Conservation (phyloP, 2,797 vertebrate genomes). For the Bradypodion ventrale region DNA sequence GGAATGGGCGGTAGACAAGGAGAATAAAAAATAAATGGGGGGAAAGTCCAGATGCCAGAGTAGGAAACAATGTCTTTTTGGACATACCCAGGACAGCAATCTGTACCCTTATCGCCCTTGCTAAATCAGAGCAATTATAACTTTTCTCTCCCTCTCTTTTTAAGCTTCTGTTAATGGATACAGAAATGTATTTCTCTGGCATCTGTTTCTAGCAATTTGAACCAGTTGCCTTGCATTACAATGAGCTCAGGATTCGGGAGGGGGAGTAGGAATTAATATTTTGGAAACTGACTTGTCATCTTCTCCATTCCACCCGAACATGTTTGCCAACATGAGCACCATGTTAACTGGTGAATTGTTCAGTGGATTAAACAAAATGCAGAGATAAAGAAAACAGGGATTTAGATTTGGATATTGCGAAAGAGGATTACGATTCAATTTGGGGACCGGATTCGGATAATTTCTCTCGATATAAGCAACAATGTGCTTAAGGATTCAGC, state of each 20-base stretch:
- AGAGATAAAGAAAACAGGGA: slow-evolving; percentile 68
- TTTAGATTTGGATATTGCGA: slow-evolving; percentile 69
- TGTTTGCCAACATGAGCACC: slow-evolving; percentile 32
- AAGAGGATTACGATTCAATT: slow-evolving; percentile 70
- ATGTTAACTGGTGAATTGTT: slow-evolving; percentile 54
- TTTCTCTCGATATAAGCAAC: slow-evolving; percentile 58
- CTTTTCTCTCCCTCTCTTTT: not conserved
- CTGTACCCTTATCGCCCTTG: not conserved
- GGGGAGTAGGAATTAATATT: slow-evolving; percentile 57
- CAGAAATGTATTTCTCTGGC: slow-evolving; percentile 42
- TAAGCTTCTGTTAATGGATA: not conserved
- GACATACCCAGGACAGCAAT: too few species aligned
- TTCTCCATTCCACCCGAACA: slow-evolving; percentile 6
- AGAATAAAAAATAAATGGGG: too few species aligned
- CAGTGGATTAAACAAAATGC: slow-evolving; percentile 61
- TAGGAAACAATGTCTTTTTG: too few species aligned
- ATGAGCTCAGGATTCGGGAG: slow-evolving; percentile 48
- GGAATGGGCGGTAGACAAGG: too few species aligned
- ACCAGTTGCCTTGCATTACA: slow-evolving; percentile 47
- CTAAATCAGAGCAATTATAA: not conserved
- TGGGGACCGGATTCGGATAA: slow-evolving; percentile 64
- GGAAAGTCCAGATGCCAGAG: too few species aligned
- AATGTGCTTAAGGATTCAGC: slow-evolving; percentile 55
- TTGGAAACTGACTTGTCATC: slow-evolving; percentile 66
- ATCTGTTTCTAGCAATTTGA: slow-evolving; percentile 61